Evolutionary conservation across 92 coral and sea anemone genomes (phyloP), one percentile per base, ranked within the genome.

Genomic region (Phenganax stokvisi): DNA sequence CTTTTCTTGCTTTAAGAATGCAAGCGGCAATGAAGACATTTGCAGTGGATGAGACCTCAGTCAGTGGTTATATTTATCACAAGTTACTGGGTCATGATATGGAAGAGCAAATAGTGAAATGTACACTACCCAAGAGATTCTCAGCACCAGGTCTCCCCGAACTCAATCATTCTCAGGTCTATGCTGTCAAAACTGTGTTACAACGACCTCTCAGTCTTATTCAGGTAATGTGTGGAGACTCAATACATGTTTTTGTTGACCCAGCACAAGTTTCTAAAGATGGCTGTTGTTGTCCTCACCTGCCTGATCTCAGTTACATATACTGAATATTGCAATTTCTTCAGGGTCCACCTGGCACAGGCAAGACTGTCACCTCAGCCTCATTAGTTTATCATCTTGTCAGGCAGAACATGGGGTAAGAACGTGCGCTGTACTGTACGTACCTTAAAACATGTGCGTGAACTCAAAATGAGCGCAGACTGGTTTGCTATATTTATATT

Each of bases 1-100:
- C 25, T 30, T 16, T 6, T 20, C 7, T 55, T 9, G 12, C 68
- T 0, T 17, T 66, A 84, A 93, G 99, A 71, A 96, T 96, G 99
- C 99, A 96, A 86, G 93, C 99, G 9, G 99, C 97, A 25, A 96
- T 96, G 99, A 96, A 96, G 88, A 96, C 99, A 10, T 96, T 96
- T 96, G 99, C 99, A 11, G 99, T 96, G 47, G 99, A 96, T 73
- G 99, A 96, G 90, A 96, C 99, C 0, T 96, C 99, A 15, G 99
- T 96, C 57, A 96, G 99, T 87, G 99, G 99, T 16, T 96, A 96
- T 68, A 91, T 96, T 52, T 96, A 96, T 64, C 99, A 96, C 88
- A 96, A 96, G 87, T 84, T 96, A 31, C 88, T 96, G 82, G 99
- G 99, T 27, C 99, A 96, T 80, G 99, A 96, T 63, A 97, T 96